A percentile compares a stretch with the other conserved stretches of the same genome.
Conservation (phyloP, 2,888 invertebrate species). For the Patella ulyssiponensis region DNA sequence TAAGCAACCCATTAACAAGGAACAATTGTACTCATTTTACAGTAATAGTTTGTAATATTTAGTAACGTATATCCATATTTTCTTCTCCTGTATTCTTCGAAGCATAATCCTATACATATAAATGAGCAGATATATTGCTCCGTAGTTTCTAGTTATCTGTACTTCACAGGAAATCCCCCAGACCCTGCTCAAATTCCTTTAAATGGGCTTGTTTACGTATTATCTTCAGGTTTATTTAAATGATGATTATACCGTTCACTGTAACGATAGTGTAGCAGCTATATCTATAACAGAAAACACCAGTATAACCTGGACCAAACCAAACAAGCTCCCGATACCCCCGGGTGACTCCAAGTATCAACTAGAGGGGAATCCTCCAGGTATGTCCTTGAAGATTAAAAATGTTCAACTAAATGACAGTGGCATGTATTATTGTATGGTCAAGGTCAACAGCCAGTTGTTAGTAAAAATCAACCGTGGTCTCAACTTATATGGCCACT, state of each 20-base stretch:
- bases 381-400: background rate
- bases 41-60: too few relatives aligned
- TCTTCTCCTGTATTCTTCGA: too few relatives aligned
- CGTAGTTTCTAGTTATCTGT: too few relatives aligned
- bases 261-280: background rate
- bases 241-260: background rate
- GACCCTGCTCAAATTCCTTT: too few relatives aligned
- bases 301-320: background rate
- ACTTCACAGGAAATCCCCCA: too few relatives aligned
- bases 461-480: background rate
- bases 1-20: too few relatives aligned
- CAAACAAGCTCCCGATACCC: background rate
- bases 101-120: too few relatives aligned
- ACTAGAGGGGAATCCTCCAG: background rate
- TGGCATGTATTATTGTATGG: background rate
- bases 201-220: too few relatives aligned
- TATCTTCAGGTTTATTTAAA: constrained; percentile 3
- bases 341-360: background rate
- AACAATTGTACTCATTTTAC: too few relatives aligned
- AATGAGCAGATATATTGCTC: too few relatives aligned
- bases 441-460: background rate
- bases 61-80: too few relatives aligned
- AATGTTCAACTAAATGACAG: background rate
- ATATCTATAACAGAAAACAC: background rate
- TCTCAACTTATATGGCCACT: background rate